Evolutionary conservation across 2,113 vertebrate species (phyloP), one percentile per base, ranked within the genome.

Genomic region (Cettia cetti): DNA sequence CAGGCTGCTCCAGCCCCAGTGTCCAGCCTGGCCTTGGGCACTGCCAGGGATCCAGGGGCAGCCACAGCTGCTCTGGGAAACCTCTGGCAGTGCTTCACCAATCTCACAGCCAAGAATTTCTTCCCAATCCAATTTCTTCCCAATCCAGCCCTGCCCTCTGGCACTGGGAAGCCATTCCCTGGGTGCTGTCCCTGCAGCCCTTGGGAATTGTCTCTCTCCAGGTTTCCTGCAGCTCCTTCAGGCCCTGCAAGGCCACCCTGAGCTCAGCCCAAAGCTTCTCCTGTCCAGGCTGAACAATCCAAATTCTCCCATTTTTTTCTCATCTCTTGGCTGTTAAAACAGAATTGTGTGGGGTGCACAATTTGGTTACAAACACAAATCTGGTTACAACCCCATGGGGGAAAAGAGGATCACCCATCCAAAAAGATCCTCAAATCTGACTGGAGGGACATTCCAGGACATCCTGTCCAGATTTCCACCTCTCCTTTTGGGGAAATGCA

Each of bases 141-240:
- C 37, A 14, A 47, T 4, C 23, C 0, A 16, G 0, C 1, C 30
- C 20, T 35, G 1, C 3, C 0, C 4, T 74, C 6, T 50, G 8
- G 0, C 53, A n/a, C 6, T 60, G 8, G 0, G 42, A 40, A 65
- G 15, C 40, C 66, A 80, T 57, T 88, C 35, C 66, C 50, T 35
- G 37, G 0, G 4, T 72, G 2, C 76, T 50, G 31, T 7, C 68
- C 8, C 76, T 72, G 0, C 42, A 64, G 1, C 1, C 57, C 66
- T 40, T 57, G 59, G 9, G 0, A 71, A 71, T 31, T 42, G 42
- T 57, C 66, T 72, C 57, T 80, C 57, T 80, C 30, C 66, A 42
- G 1, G 1, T 5, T 80, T 35, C 42, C 37, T 72, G 49, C 0
- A 1, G 65, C 75, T 63, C 57, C 57, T 71, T 6, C 54, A 56